Evolutionary conservation across 2,113 vertebrate species (phyloP).

Genomic region (Carassius gibelio): DNA sequence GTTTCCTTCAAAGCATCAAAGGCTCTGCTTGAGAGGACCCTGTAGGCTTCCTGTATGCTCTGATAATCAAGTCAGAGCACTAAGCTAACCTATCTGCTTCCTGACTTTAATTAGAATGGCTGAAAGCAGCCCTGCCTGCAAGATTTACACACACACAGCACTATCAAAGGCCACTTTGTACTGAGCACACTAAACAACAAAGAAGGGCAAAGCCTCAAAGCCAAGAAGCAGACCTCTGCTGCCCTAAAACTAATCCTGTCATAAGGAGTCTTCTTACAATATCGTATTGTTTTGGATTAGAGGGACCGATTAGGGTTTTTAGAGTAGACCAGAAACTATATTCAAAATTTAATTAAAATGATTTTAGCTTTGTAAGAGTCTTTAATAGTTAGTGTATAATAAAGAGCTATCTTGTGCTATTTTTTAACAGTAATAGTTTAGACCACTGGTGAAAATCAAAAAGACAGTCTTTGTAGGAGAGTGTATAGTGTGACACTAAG

Average conservation of each 20-base stretch:
- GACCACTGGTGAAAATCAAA: background rate
- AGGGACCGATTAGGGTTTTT: background rate
- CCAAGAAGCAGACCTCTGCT: conserved; percentile 35
- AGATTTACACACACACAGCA: conserved; percentile 50
- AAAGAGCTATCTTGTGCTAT: background rate
- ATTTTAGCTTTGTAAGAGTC: background rate
- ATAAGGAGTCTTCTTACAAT: background rate
- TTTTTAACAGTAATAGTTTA: background rate
- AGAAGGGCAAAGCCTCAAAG: conserved; percentile 44
- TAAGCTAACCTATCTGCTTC: conserved; percentile 58
- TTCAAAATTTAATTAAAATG: background rate
- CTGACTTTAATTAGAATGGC: conserved; percentile 59
- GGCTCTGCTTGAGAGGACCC: conserved; percentile 28
- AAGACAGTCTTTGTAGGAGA: background rate
- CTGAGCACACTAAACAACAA: conserved; percentile 32
- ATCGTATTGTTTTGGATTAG: conserved; percentile 1
- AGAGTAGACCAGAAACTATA: background rate
- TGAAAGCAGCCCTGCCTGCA: conserved; percentile 52
- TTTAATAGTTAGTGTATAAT: background rate
- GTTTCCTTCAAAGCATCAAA: conserved; percentile 48
- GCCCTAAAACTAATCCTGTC: conserved; percentile 22
- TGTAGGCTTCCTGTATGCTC: conserved; percentile 53
- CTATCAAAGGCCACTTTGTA: conserved; percentile 61
- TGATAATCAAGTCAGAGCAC: conserved; percentile 49
- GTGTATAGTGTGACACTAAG: background rate